Evolutionary conservation across 2,113 vertebrate genomes (phyloP), one percentile per base, ranked within the genome.

Genomic region (Leucoraja erinaceus): DNA sequence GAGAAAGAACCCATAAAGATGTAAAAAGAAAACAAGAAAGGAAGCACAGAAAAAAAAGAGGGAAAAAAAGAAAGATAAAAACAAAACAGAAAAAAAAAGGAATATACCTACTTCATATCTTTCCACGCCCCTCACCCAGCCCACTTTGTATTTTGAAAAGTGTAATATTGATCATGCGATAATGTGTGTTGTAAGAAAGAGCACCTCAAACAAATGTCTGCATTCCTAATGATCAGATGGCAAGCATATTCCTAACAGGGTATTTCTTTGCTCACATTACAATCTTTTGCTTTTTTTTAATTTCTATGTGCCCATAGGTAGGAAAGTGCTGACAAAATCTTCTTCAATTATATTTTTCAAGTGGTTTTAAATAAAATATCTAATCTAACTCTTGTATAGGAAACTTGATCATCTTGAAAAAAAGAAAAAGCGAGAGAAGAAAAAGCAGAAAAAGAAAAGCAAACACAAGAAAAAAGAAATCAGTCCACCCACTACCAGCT

Each of bases 361-460:
- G 72, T 38, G 28, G 25, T 92, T 93, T 93, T 93, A n/a, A 88
- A 66, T 5, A 88, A 11, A 7, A 31, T 93, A 70, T 84, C 93
- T 90, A 76, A 54, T 76, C 28, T 74, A 88, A 93, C 4, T 93
- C 94, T 93, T 78, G 74, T 93, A 76, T 78, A 99, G 99, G 96
- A 99, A 99, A 95, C 96, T 99, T 38, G 99, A 99, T 95, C 98
- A 97, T 83, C 96, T 99, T 61, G 98, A 99, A 93, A 98, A 98
- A 93, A 97, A 98, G 94, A 96, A 97, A 94, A 97, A 96, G 81
- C 94, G 94, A 90, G 96, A 96, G 28, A 96, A 94, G 93, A 97
- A 97, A 94, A 97, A 98, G 94, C 98, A 97, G 83, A 98, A 98
- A 93, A 97, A 96, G 94, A 98, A 96, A 96, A 95, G 94, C 94